Percentiles rank a stretch among this genome's conserved stretches.
Evolutionary conservation across 1,140 invertebrate genomes (phyloP).

Genomic region (Drosophila sucinea): DNA sequence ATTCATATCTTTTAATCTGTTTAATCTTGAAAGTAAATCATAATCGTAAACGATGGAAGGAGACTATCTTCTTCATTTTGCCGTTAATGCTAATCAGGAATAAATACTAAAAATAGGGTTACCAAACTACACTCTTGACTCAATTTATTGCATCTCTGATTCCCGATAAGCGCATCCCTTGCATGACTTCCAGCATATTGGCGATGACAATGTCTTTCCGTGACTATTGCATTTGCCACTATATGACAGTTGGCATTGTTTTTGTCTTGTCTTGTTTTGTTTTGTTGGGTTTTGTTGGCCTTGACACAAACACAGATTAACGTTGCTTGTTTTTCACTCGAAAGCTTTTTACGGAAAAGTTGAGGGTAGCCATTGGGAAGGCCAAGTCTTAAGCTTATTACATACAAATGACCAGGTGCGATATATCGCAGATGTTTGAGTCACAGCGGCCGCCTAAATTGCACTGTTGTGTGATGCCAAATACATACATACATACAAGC

Average conservation of each 20-base stretch:
- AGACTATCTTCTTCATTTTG: too few species aligned
- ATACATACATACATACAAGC: background rate
- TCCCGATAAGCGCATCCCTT: too few species aligned
- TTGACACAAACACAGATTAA: constrained; percentile 7
- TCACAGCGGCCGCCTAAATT: background rate
- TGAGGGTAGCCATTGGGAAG: background rate
- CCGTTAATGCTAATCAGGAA: too few species aligned
- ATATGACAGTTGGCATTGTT: background rate
- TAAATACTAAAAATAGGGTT: too few species aligned
- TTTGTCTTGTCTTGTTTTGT: background rate
- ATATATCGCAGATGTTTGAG: constrained; percentile 2
- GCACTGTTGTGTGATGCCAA: background rate
- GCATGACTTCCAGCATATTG: too few species aligned
- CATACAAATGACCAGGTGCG: constrained; percentile 5
- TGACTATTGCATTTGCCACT: background rate
- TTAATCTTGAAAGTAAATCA: too few species aligned
- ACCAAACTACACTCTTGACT: too few species aligned
- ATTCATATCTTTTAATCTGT: too few species aligned
- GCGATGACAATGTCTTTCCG: too few species aligned
- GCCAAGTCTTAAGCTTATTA: constrained; percentile 4
- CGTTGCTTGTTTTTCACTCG: background rate
- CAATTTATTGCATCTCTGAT: too few species aligned
- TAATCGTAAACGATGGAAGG: too few species aligned
- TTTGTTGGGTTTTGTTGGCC: background rate
- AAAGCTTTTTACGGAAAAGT: constrained; percentile 1